Percentiles rank a stretch among this genome's conserved stretches.
These are phyloP conservation scores for Euglossa dilemma DNA, from an alignment of 1,140 invertebrate species.

Conservation along the genomic window DNA sequence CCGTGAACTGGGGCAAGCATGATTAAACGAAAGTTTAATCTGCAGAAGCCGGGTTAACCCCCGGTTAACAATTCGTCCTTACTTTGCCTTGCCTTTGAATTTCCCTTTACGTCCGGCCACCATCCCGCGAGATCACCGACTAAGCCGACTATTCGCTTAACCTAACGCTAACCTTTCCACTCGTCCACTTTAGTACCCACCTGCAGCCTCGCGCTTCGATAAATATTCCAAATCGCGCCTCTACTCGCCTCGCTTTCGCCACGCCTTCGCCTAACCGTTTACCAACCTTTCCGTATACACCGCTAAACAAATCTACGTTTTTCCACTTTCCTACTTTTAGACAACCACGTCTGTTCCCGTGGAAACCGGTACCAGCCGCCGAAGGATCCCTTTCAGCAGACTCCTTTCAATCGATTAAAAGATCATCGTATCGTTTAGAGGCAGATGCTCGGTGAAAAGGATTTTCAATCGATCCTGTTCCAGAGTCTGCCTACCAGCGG, in stretches of 20 bases:
- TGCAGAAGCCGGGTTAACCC: background rate
- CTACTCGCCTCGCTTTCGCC: no score
- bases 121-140: background rate
- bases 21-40: slow-evolving; percentile 55
- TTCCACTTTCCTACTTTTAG: no score
- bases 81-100: slow-evolving; percentile 6
- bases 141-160: background rate
- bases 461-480: no score
- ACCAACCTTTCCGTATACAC: background rate
- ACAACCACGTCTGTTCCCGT: no score
- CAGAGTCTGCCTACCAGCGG: no score
- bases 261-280: background rate
- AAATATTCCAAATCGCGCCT: background rate
- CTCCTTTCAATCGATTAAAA: no score
- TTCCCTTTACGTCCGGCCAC: background rate
- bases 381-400: no score
- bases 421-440: no score
- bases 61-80: background rate
- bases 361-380: no score
- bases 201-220: background rate
- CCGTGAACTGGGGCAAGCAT: slow-evolving; percentile 41
- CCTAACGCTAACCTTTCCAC: background rate
- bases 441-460: no score
- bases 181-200: no score
- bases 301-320: background rate